Base-by-base conservation (phyloP, 2,888 invertebrate genomes). In the Branchinecta sandiegonensis region DNA sequence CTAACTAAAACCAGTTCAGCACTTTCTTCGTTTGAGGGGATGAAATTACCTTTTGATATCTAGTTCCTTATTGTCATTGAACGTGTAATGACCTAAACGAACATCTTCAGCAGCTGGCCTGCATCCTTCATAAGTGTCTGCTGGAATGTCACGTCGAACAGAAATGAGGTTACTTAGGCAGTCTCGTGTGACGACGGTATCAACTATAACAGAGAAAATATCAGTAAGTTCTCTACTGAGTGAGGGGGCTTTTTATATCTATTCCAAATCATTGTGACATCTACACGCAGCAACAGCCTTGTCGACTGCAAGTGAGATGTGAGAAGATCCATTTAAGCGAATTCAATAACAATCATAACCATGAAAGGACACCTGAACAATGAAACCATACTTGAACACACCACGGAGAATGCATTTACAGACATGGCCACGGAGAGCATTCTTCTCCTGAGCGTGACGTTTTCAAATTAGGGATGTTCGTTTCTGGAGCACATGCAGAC, bases 41-140 rank as follows among this genome's bases (percentile, higher is more conserved):
- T 7, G 46, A 14, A 14, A 65, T 68, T 78, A 87, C 87, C 86
- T 85, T 76, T 86, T 87, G 47, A 92, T 84, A 76, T 94, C 93
- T 67, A 90, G 81, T 77, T 94, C 89, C 73, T 87, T 86, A 65
- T 92, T 88, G 3, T 86, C 84, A 76, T 91, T 91, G 76, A 91
- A 91, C 0, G 92, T 92, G 77, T 91, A 93, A 77, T 93, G 86
- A 0, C 86, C 91, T 70, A 93, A 78, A 73, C 85, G 86, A 1
- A 86, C 82, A 78, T 93, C 90, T 73, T 83, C 83, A 0, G 90
- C 87, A 46, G 90, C 88, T 10, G 85, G 82, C 69, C 92, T 82
- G 74, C 93, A 94, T 0, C 94, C 94, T 79, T 94, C 93, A 76
- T 93, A 94, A 70, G 86, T 88, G 77, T 94, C 93, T 0, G 92